phyloP scores from a whole-genome alignment of 2,113 vertebrate species.

The Podocnemis expansa region DNA sequence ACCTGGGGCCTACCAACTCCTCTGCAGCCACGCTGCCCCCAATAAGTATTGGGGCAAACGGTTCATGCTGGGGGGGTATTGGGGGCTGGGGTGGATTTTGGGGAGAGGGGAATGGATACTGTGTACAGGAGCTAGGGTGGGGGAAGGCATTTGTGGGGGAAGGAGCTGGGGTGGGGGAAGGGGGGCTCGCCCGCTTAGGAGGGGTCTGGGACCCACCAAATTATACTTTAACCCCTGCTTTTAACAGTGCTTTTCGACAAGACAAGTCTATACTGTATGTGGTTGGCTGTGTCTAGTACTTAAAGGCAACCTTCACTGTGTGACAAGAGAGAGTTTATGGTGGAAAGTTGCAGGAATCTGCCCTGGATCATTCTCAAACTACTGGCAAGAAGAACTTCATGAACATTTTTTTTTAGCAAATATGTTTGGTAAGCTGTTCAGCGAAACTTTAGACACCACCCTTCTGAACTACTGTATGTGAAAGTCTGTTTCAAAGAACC shows the following conservation, averaged over 20 bases:
- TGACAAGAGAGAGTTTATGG: background rate
- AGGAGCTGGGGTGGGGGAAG: no score
- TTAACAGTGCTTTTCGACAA: background rate
- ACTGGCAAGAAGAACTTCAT: background rate
- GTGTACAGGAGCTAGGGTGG: no score
- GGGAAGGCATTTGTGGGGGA: no score
- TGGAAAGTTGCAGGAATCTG: background rate
- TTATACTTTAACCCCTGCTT: no score
- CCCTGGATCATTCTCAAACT: background rate
- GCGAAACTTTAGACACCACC: background rate
- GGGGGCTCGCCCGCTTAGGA: no score
- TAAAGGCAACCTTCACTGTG: background rate
- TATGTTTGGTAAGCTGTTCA: background rate
- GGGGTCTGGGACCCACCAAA: no score
- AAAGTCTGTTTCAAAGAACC: background rate
- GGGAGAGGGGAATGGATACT: no score
- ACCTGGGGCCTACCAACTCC: no score
- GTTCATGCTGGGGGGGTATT: no score
- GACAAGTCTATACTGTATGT: background rate
- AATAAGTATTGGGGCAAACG: no score
- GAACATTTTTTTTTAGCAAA: background rate
- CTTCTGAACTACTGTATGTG: rapidly evolving
- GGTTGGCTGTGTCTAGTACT: background rate
- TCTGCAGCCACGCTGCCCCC: no score
- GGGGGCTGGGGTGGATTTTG: no score